These are phyloP conservation scores for Eucera pruinosa DNA, from an alignment of 2,888 invertebrate species.

Conservation along the genomic window DNA sequence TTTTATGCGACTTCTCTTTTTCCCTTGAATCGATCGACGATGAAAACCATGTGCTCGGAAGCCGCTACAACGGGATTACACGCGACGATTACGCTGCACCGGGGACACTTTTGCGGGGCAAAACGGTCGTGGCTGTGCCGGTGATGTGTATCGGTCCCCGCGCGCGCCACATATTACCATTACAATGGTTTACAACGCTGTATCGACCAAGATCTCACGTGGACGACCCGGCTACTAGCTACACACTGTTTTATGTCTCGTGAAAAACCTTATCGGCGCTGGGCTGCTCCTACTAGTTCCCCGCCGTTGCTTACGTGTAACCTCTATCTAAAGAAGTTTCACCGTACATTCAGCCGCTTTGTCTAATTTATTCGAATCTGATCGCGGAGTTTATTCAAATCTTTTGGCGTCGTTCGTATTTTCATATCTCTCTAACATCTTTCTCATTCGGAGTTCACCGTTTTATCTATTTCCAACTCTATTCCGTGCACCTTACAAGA, in stretches of 20 bases:
- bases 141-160: constrained; percentile 60
- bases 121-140: constrained; percentile 42
- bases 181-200: constrained; percentile 80
- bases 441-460: not conserved
- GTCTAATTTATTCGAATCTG: constrained; percentile 23
- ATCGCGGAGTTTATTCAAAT: constrained; percentile 12
- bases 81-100: constrained; percentile 41
- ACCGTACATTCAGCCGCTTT: constrained; percentile 1
- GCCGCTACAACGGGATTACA: constrained; percentile 22
- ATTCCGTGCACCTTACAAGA: not conserved
- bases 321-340: constrained; percentile 22
- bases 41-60: constrained; percentile 23
- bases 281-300: constrained; percentile 5
- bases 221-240: constrained; percentile 52
- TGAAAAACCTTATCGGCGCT: constrained; percentile 34
- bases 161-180: constrained; percentile 77
- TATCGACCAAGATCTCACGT: constrained; percentile 76
- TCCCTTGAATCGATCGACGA: not conserved
- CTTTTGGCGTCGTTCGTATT: constrained; percentile 15
- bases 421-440: constrained; percentile 15
- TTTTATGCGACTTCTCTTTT: not conserved
- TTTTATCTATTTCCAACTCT: not conserved
- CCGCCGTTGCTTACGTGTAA: constrained; percentile 10
- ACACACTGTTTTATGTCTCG: constrained; percentile 45
- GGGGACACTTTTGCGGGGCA: constrained; percentile 46